Base-by-base conservation (phyloP, 2,113 vertebrate genomes). In the Halcyon malimbica region DNA sequence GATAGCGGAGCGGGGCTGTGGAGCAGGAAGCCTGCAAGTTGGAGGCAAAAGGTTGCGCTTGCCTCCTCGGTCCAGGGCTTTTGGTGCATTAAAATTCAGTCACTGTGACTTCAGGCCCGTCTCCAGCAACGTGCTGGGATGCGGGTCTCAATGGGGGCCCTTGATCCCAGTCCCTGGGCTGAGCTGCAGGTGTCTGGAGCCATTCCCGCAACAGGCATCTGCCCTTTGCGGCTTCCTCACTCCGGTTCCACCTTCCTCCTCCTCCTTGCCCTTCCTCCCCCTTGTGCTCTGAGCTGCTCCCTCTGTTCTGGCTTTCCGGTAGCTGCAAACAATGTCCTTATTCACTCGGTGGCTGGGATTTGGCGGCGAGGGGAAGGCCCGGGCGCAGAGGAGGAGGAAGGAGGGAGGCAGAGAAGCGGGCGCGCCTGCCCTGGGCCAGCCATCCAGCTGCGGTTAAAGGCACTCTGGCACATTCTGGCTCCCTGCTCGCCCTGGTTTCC, bases 131-230 rank as follows among this genome's bases (percentile, higher is more conserved):
- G 17, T 89, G 94, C 83, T 0, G 53, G 83, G 96, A 96, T 9
- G 0, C 1, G 63, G 57, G 50, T 95, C 90, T 96, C 96, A 97
- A 87, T 94, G 76, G 81, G 48, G 12, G 86, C 94, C 91, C 92
- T 95, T 95, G 96, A 96, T 94, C 69, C 39, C 6, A 0, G 65
- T 92, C 80, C 57, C 60, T 78, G 88, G 53, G 62, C 94, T 89
- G 89, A 81, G 92, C 93, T 97, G 96, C 96, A 97, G 95, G 95
- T 96, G 96, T 92, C 96, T 97, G 96, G 95, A 96, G 96, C 94
- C 77, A 83, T 96, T 97, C 96, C 95, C 92, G 0, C 91, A 24
- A 51, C 64, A 96, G 93, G 96, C 96, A 94, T 96, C 93, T 96
- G 96, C 95, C 83, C 90, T 91, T 93, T 31, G 25, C 2, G 9